Evolutionary conservation across 2,797 vertebrate species (phyloP), one percentile per base, ranked within the genome.

Genomic region (Mionectes olivaceus): DNA sequence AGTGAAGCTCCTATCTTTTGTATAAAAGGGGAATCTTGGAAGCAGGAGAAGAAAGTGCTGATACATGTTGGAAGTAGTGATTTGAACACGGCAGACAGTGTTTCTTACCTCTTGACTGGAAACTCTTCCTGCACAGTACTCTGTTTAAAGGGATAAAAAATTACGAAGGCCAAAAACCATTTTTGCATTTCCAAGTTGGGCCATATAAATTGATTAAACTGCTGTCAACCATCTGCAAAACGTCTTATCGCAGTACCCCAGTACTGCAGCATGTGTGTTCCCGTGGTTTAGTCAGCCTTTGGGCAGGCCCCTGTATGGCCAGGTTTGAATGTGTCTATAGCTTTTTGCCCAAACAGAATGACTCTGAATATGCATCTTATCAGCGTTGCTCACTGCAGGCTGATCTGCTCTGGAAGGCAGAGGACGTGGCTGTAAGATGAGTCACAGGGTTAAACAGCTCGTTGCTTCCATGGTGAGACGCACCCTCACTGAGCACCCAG

Each of bases 351-450:
- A 63, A 92, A 91, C 69, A 87, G 77, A 96, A 78, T 93, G 96
- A 63, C 96, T 95, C 76, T 94, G 94, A 95, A 96, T 93, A 83
- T 96, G 96, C 93, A 91, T 77, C 77, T 97, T 97, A 96, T 96
- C 95, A 73, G 87, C 49, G 80, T 87, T 94, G 95, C 96, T 97
- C 74, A 56, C 53, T 92, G 83, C 90, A 76, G 84, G 68, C 95
- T 91, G 94, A 89, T 89, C 94, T 96, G 63, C 95, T 90, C 90
- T 95, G n/a, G 97, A 90, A 96, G 95, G 94, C 97, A 87, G 82
- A 80, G 92, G 93, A 86, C 82, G 90, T 97, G 93, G 97, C 97
- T 97, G 53, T 67, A 64, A 88, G 90, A 91, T 97, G 97, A 98
- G 96, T 97, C 97, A 97, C 85, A 0, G 83, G 18, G 71, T 96